Evolutionary conservation across 2,888 invertebrate genomes (phyloP), one percentile per base, ranked within the genome.

Genomic region (Tachina fera): DNA sequence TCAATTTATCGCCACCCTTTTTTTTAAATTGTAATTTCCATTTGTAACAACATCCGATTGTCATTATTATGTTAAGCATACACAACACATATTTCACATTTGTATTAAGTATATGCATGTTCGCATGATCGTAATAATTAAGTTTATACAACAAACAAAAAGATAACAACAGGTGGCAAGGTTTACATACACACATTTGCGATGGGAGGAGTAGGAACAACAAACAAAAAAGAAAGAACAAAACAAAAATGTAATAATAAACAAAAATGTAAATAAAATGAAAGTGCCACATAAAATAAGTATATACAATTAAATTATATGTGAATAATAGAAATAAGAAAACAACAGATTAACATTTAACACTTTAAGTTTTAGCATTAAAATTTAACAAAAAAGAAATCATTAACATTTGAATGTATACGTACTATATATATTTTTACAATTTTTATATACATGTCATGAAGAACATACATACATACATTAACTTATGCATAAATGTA

Each of bases 1-100:
- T 96, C 90, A 96, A 92, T 91, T 95, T 95, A 91, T 96, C 95
- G 89, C 95, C 95, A 88, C 95, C 95, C 95, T 96, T 90, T 76
- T 75, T 68, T 76, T 75, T 68, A 53, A 31, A 47, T 75, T 11
- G 19, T 51, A 49, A 58, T 61, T 47, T 43, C 31, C 76, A 83
- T 63, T 72, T 60, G 61, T 61, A 68, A 71, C 43, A 14, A 51
- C 47, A 67, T 49, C 49, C 31, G 49, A 39, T 67, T 31, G 31
- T 31, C 58, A 65, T n/a, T 10, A 41, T 53, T 56, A 16, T 45
- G 45, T 75, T 47, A 61, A 45, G 88, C 87, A 71, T 16, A 85
- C 81, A 88, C 84, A 88, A 84, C 75, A 79, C 81, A 84, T n/a
- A 79, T 87, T 89, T 88, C 88, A 89, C 88, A 89, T 88, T 78